Evolutionary conservation across 1,140 invertebrate genomes (phyloP).

Genomic region (Penaeus indicus): DNA sequence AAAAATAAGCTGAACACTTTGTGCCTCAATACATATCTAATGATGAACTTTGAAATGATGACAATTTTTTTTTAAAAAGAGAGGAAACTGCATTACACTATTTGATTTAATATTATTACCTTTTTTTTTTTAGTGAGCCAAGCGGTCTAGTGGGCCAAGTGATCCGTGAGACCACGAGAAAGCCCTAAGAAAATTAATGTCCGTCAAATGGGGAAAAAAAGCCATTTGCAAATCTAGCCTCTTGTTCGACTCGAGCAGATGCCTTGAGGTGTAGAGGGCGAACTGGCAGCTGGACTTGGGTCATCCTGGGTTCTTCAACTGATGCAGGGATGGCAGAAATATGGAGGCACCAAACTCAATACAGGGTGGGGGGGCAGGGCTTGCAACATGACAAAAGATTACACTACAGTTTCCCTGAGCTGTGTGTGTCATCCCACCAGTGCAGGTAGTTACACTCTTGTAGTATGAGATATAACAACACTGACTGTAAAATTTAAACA

Average conservation of each 20-base stretch:
- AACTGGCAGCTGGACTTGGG: too few relatives aligned
- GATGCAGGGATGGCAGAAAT: neutral
- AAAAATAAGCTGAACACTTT: constrained; percentile 11
- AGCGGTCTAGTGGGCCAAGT: neutral
- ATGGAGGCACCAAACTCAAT: neutral
- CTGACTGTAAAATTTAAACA: constrained; percentile 2
- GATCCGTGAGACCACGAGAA: neutral
- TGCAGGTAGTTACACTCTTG: neutral
- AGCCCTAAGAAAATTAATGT: neutral
- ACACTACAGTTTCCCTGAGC: constrained; percentile 18
- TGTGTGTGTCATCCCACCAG: constrained; percentile 17
- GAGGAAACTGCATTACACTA: too few relatives aligned
- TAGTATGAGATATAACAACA: neutral
- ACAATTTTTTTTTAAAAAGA: too few relatives aligned
- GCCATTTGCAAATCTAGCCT: too few relatives aligned
- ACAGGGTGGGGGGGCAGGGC: neutral
- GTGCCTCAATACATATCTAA: neutral
- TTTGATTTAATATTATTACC: neutral
- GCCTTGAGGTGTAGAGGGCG: too few relatives aligned
- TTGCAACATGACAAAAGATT: neutral
- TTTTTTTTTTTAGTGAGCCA: constrained; percentile 14
- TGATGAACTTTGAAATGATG: neutral
- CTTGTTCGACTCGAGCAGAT: too few relatives aligned
- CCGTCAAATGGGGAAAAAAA: neutral
- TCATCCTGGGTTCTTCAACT: neutral